Evolutionary conservation across 1,140 invertebrate genomes (phyloP).

Genomic region (Daktulosphaira vitifoliae): DNA sequence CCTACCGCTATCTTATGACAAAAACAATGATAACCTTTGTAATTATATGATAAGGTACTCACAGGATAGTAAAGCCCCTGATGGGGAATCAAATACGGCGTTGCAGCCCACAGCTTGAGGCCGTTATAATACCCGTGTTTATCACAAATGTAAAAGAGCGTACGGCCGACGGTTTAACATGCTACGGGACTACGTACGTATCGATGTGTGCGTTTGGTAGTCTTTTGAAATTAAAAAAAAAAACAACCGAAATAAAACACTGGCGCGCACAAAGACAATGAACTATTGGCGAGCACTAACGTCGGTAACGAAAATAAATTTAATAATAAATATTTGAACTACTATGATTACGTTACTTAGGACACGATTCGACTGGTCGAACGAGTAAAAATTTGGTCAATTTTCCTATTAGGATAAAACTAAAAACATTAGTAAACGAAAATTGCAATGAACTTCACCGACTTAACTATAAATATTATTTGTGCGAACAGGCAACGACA

Average conservation of each 20-base stretch:
- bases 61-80: slow-evolving; percentile 29
- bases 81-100: slow-evolving; percentile 31
- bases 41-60: background rate
- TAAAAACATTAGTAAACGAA: too few relatives aligned
- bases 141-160: slow-evolving; percentile 18
- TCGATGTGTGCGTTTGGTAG: background rate
- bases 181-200: background rate
- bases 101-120: slow-evolving; percentile 30
- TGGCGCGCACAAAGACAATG: background rate
- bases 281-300: background rate
- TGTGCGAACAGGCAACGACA: background rate
- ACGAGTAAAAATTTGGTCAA: background rate
- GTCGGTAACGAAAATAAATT: background rate
- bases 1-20: too few relatives aligned
- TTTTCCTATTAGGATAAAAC: too few relatives aligned
- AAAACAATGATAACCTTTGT: too few relatives aligned
- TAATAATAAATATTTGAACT: background rate
- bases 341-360: too few relatives aligned
- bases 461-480: background rate
- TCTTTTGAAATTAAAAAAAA: background rate
- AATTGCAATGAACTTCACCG: too few relatives aligned
- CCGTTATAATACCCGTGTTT: slow-evolving; percentile 16
- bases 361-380: too few relatives aligned
- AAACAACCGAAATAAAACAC: background rate
- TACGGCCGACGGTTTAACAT: slow-evolving; percentile 9